Evolutionary conservation across 2,797 vertebrate species (phyloP), one percentile per base, ranked within the genome.

Genomic region (Pseudopleuronectes americanus): DNA sequence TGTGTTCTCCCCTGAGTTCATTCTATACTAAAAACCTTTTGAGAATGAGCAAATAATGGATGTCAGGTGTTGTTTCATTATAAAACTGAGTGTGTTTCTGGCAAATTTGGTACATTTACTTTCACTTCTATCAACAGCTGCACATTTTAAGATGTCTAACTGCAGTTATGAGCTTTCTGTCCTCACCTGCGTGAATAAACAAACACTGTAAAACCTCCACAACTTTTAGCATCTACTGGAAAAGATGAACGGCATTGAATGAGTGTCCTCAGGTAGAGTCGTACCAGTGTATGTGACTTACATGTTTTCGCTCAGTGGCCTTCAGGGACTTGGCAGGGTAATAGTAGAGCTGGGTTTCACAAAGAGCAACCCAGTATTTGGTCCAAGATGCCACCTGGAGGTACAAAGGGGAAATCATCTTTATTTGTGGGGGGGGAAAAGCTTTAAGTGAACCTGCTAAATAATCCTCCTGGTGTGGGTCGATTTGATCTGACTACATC

Each of bases 261-360:
- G n/a, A n/a, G 23, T 8, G n/a, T 21, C 41, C 3, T 31, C 17
- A 47, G 33, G 60, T 12, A 22, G 19, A 17, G 64, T 53, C 1
- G 9, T 33, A 59, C 4, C n/a, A 22, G 26, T 38, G 51, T 14
- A 1, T 43, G 33, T 23, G 77, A 95, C 97, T 94, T 92, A 98
- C 98, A 86, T 99, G 97, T 89, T 99, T 99, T 89, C 98, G 96
- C 84, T 99, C 97, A 13, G 97, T 96, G 80, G 97, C 97, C 92
- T 99, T 99, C 84, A 99, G 93, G 88, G 97, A 99, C 89, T 99
- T 99, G 92, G 97, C 97, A 91, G 97, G 93, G 36, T 99, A 99
- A 90, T 98, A 99, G 84, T 96, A 96, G 74, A 99, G 96, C 19
- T 99, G 97, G 31, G 96, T 95, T 78, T 96, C 96, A 88, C 97